These are phyloP conservation scores for Gymnothorax javanicus DNA, from an alignment of 2,797 vertebrate species.

Conservation along the genomic window DNA sequence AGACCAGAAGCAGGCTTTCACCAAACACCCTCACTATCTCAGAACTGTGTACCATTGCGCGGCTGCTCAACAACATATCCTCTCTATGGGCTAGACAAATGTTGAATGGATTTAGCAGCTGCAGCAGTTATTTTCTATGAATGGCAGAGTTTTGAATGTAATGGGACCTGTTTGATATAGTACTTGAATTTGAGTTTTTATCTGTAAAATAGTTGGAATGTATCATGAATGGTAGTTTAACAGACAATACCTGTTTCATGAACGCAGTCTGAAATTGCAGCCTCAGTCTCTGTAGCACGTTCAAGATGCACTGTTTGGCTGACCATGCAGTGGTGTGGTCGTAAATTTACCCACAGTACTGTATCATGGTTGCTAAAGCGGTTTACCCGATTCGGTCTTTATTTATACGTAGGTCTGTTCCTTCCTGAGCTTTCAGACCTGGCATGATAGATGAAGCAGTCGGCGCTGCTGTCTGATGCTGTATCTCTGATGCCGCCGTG, in stretches of 20 bases:
- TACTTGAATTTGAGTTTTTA: neutral
- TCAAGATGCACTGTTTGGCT: neutral
- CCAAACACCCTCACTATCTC: neutral
- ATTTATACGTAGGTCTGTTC: conserved; percentile 38
- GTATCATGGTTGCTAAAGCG: neutral
- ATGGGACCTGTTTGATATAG: neutral
- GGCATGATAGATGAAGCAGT: neutral
- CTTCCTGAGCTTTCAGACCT: conserved; percentile 24
- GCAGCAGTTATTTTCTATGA: neutral
- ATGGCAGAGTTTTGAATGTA: neutral
- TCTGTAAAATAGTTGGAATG: neutral
- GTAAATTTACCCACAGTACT: neutral
- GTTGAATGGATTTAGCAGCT: neutral
- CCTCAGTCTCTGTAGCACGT: neutral
- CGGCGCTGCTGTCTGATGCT: conserved; percentile 51
- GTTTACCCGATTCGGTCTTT: conserved; percentile 28
- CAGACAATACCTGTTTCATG: neutral
- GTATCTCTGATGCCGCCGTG: conserved; percentile 41
- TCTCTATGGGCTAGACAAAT: neutral
- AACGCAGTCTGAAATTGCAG: too few relatives aligned
- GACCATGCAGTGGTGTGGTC: neutral
- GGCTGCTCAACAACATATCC: neutral
- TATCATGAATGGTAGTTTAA: neutral
- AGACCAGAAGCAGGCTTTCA: neutral
- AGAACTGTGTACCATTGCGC: neutral